phyloP scores from a whole-genome alignment of 2,113 vertebrate genomes.

The Eubucco bourcierii region DNA sequence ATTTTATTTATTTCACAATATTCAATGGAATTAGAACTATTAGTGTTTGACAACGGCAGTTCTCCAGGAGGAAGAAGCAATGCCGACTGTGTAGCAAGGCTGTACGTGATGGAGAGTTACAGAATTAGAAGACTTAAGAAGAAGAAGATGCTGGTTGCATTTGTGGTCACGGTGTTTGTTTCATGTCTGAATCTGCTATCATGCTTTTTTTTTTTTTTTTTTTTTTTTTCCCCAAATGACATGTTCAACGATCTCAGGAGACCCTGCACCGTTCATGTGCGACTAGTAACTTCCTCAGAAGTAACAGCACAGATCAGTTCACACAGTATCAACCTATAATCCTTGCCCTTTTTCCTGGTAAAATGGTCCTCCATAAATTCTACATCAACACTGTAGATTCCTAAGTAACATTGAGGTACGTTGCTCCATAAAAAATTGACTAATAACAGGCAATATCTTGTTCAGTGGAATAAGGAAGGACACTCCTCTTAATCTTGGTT shows the following conservation, averaged over 20 bases:
- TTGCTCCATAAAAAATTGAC: background rate
- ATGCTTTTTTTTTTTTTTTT: background rate
- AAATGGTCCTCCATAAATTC: background rate
- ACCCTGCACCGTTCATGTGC: background rate
- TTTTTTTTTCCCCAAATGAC: background rate
- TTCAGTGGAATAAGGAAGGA: background rate
- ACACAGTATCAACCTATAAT: background rate
- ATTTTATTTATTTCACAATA: background rate
- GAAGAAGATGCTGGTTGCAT: background rate
- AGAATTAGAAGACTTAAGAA: background rate
- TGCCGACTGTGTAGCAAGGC: background rate
- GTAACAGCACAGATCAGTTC: background rate
- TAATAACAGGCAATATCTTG: background rate
- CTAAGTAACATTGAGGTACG: background rate
- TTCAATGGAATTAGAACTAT: background rate
- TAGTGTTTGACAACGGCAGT: background rate
- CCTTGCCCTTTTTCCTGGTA: background rate
- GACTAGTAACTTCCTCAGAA: background rate
- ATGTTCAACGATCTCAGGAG: background rate
- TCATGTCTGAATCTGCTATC: background rate
- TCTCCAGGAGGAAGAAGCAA: background rate
- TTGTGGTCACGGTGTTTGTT: background rate
- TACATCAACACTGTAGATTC: background rate
- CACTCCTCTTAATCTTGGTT: background rate
- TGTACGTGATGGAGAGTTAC: background rate